phyloP scores from a whole-genome alignment of 2,888 invertebrate genomes.

The Scaptomyza reducta region DNA sequence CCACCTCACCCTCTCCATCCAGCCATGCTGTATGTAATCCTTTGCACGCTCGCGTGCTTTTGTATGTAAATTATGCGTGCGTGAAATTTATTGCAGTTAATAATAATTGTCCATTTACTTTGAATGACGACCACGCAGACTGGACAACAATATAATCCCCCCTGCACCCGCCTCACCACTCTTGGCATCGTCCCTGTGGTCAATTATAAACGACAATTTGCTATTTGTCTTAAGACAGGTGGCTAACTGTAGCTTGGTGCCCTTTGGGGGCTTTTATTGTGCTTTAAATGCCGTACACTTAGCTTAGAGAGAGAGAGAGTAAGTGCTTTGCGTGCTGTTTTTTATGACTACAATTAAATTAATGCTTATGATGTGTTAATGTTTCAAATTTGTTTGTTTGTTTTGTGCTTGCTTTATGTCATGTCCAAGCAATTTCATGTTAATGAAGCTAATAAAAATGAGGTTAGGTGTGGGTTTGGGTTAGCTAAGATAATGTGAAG shows the following conservation, averaged over 20 bases:
- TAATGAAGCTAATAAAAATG: neutral
- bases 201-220: constrained; percentile 75
- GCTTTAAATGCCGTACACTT: constrained; percentile 69
- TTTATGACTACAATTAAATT: constrained; percentile 53
- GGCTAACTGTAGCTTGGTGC: constrained; percentile 25
- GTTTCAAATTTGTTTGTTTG: constrained; percentile 33
- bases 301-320: constrained; percentile 43
- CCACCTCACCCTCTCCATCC: neutral
- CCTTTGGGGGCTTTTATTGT: constrained; percentile 60
- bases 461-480: neutral
- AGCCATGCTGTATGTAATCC: neutral
- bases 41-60: constrained; percentile 59
- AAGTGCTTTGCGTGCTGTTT: constrained; percentile 36
- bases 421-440: constrained; percentile 3
- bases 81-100: constrained; percentile 80
- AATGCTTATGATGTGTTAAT: constrained; percentile 75
- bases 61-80: constrained; percentile 79
- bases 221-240: constrained; percentile 71
- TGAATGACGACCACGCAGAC: constrained; percentile 58
- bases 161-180: constrained; percentile 5
- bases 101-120: constrained; percentile 79
- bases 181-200: constrained; percentile 57
- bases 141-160: constrained; percentile 5
- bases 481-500: neutral
- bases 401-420: constrained; percentile 11